These are phyloP conservation scores for Actinemys pallida DNA, from an alignment of 2,113 vertebrate genomes.

Conservation along the genomic window DNA sequence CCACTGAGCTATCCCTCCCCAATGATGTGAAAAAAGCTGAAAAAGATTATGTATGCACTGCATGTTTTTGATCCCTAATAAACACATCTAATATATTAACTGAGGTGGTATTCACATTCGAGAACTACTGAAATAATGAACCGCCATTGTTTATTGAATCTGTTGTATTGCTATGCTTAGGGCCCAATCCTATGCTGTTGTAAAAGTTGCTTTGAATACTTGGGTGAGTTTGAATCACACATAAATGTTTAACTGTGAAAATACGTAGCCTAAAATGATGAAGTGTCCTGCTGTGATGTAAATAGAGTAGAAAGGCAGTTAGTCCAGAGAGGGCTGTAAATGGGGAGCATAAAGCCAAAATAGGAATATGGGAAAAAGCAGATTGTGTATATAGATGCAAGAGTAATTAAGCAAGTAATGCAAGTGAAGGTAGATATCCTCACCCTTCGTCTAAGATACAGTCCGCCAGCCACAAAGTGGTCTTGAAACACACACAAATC, in stretches of 20 bases:
- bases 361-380: neutral
- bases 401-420: constrained; percentile 16
- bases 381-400: neutral
- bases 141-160: neutral
- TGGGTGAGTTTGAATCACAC: constrained; percentile 34
- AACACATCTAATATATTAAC: neutral
- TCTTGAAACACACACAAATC: neutral
- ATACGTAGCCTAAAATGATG: constrained; percentile 57
- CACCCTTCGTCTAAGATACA: neutral
- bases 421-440: neutral
- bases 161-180: neutral
- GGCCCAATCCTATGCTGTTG: neutral
- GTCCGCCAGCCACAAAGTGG: neutral
- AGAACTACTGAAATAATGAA: neutral
- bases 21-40: neutral
- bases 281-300: constrained; percentile 54
- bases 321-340: constrained; percentile 28
- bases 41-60: neutral
- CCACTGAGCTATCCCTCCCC: neutral
- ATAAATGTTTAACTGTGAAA: constrained; percentile 19
- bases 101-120: neutral
- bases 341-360: constrained; percentile 22
- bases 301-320: constrained; percentile 62
- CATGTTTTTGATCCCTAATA: neutral
- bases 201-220: constrained; percentile 26